Conservation (phyloP, 35 echinoderm and acorn worm genomes). For the Apostichopus japonicus region DNA sequence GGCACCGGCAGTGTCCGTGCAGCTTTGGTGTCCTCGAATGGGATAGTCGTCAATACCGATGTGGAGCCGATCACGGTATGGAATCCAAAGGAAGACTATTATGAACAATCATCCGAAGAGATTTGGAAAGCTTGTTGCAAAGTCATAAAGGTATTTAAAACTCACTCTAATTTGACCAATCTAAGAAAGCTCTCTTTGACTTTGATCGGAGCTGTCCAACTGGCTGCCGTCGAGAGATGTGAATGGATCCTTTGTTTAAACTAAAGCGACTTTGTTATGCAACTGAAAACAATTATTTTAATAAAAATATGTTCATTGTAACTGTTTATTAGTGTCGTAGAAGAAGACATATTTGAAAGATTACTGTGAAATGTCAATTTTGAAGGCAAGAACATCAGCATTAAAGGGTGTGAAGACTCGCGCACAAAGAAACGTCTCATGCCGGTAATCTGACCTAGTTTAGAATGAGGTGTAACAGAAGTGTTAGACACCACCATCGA, state of each 20-base stretch:
- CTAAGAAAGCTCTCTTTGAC: background rate
- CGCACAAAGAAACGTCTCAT: no score
- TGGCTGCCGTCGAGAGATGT: background rate
- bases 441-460: no score
- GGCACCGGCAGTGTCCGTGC: slow-evolving; percentile 84
- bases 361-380: no score
- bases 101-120: slow-evolving; percentile 89
- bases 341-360: no score
- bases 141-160: slow-evolving; percentile 75
- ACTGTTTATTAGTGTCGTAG: no score
- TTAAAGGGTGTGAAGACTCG: no score
- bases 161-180: background rate
- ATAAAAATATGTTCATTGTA: no score
- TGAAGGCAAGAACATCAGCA: no score
- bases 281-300: no score
- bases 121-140: slow-evolving; percentile 84
- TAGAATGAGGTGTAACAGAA: no score
- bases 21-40: slow-evolving; percentile 67
- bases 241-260: background rate
- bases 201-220: background rate
- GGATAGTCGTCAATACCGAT: slow-evolving; percentile 51
- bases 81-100: slow-evolving; percentile 69
- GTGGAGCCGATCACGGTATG: slow-evolving; percentile 70
- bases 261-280: background rate
- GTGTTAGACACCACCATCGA: no score